A percentile compares a stretch with the other conserved stretches of the same genome.
These are phyloP conservation scores for Dendrocopos noguchii DNA, from an alignment of 2,113 vertebrate species.

Conservation along the genomic window DNA sequence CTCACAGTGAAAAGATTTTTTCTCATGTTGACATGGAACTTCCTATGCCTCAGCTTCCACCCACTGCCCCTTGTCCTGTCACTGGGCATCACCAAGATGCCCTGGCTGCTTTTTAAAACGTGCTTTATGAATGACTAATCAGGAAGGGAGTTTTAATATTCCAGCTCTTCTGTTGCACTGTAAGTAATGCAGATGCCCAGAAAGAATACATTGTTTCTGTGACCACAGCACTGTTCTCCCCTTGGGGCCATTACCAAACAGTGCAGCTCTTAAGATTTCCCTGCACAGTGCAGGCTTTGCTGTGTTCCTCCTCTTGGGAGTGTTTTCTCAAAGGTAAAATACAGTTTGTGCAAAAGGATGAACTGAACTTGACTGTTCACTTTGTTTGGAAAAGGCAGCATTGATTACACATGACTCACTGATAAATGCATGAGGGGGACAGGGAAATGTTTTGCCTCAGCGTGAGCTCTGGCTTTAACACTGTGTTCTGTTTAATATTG, in stretches of 20 bases:
- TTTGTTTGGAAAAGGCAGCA: neutral
- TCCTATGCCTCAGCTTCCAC: no score
- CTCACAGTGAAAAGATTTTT: no score
- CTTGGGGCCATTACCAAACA: neutral
- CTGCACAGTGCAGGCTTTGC: neutral
- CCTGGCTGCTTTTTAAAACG: neutral
- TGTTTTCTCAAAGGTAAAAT: conserved; percentile 4
- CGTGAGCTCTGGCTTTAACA: neutral
- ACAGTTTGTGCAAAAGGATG: neutral
- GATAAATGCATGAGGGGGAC: accelerated
- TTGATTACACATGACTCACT: neutral
- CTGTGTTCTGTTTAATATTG: neutral
- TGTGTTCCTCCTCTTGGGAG: neutral
- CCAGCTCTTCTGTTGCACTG: neutral
- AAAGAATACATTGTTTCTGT: neutral
- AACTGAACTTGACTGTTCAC: neutral
- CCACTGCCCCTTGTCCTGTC: no score
- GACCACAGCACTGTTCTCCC: neutral
- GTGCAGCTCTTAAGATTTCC: neutral
- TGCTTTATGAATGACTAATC: neutral
- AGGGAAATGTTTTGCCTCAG: neutral
- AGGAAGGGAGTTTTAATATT: neutral
- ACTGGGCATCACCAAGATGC: no score
- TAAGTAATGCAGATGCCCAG: neutral
- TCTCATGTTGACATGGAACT: no score